Base-by-base conservation (phyloP, 2,888 invertebrate species). In the Acanthosoma haemorrhoidale region DNA sequence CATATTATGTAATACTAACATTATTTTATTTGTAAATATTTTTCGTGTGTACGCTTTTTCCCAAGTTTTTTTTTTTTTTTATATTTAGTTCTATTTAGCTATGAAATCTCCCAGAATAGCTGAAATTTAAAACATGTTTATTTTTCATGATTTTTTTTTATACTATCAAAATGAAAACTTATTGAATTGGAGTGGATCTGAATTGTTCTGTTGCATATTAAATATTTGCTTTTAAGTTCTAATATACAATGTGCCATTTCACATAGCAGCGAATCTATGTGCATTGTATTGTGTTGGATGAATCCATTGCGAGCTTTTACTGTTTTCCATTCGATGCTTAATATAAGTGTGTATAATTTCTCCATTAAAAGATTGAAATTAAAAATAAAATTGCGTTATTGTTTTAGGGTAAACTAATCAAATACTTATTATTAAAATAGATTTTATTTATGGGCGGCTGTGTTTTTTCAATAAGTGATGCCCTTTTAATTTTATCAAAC, bases 311-410 rank as follows among this genome's bases (percentile, higher is more conserved):
- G 8, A 60, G 60, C 60, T 36, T 36, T 60, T 60, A 60, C 51
- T 60, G 60, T 32, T 34, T 36, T 36, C 60, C 60, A 51, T 51
- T n/a, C n/a, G n/a, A n/a, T n/a, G n/a, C n/a, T n/a, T n/a, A n/a
- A 25, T 51, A 13, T 51, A 18, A 51, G 21, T 51, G n/a, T 51
- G n/a, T 51, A n/a, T 51, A 21, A 4, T 51, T 32, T 51, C 25
- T 51, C 25, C 25, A 51, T 51, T 51, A n/a, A n/a, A n/a, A n/a
- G n/a, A n/a, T n/a, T n/a, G n/a, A n/a, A n/a, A n/a, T n/a, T n/a
- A n/a, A n/a, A n/a, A n/a, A n/a, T n/a, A n/a, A n/a, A n/a, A n/a
- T n/a, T n/a, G n/a, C n/a, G n/a, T n/a, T 51, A 25, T 51, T n/a
- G 29, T 51, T 51, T 51, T 51, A 51, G 51, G 29, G 29, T 51